Percentiles rank a stretch among this genome's conserved stretches.
Evolutionary conservation across 2,888 invertebrate genomes (phyloP).

Genomic region (Sisyra nigra): DNA sequence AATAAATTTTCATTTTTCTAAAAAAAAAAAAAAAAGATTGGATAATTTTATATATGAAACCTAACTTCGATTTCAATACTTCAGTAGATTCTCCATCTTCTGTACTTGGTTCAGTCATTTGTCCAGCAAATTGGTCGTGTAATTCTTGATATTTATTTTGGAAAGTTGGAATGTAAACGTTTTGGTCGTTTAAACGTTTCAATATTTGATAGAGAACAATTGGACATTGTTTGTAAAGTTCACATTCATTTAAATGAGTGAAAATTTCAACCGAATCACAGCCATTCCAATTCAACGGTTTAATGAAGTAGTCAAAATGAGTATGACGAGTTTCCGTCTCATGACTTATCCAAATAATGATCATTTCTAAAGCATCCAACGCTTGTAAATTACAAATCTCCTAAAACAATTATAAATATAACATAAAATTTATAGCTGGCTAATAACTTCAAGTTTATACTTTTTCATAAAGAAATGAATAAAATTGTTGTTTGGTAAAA

Average conservation of each 20-base stretch:
- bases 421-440: background rate
- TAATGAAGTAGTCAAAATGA: slow-evolving; percentile 34
- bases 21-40: no score
- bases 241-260: slow-evolving; percentile 37
- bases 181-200: slow-evolving; percentile 25
- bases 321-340: slow-evolving; percentile 32
- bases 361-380: slow-evolving; percentile 28
- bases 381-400: slow-evolving; percentile 25
- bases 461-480: slow-evolving; percentile 35
- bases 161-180: slow-evolving; percentile 31
- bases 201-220: slow-evolving; percentile 37
- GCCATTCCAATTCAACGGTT: slow-evolving; percentile 29
- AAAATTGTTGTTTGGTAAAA: slow-evolving; percentile 29
- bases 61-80: no score
- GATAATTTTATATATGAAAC: no score
- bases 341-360: slow-evolving; percentile 36
- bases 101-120: no score
- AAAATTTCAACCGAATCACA: slow-evolving; percentile 30
- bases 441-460: slow-evolving; percentile 17
- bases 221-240: slow-evolving; percentile 38
- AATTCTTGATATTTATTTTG: slow-evolving; percentile 30
- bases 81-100: no score
- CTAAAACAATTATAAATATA: slow-evolving; percentile 10
- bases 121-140: slow-evolving; percentile 24
- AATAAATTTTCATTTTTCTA: no score